Evolutionary conservation across 2,113 vertebrate species (phyloP).

Genomic region (Sceloporus tristichus): DNA sequence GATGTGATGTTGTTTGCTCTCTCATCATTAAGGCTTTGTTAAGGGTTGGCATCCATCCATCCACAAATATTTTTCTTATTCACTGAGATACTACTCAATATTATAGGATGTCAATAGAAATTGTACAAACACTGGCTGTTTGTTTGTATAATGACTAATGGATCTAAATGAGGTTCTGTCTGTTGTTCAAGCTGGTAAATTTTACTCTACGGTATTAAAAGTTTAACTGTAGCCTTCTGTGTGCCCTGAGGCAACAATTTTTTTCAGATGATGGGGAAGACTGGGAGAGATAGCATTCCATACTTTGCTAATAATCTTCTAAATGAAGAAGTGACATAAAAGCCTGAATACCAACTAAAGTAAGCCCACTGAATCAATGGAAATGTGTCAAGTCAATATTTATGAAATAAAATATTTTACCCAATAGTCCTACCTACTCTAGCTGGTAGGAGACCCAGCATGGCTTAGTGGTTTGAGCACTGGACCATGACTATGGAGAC

Average conservation of each 20-base stretch:
- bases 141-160: slow-evolving; percentile 38
- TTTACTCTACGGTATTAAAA: slow-evolving; percentile 67
- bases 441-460: no score
- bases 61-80: slow-evolving; percentile 17
- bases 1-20: neutral
- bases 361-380: no score
- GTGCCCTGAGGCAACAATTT: slow-evolving; percentile 67
- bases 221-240: slow-evolving; percentile 69
- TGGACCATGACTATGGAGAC: no score
- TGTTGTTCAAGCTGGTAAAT: slow-evolving; percentile 70
- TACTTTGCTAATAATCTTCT: slow-evolving; percentile 56
- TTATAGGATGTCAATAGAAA: slow-evolving; percentile 52
- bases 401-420: no score
- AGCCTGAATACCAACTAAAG: neutral
- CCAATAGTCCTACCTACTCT: no score
- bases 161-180: slow-evolving; percentile 61
- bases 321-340: slow-evolving; percentile 67
- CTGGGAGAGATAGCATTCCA: slow-evolving; percentile 57
- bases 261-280: slow-evolving; percentile 34
- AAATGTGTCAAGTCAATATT: no score
- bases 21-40: slow-evolving; percentile 14
- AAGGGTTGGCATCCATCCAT: slow-evolving; percentile 6
- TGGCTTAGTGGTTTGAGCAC: no score
- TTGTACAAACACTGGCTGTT: slow-evolving; percentile 51
- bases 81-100: slow-evolving; percentile 9